Base-by-base conservation (phyloP, 2,797 vertebrate genomes). In the Limnodromus scolopaceus region DNA sequence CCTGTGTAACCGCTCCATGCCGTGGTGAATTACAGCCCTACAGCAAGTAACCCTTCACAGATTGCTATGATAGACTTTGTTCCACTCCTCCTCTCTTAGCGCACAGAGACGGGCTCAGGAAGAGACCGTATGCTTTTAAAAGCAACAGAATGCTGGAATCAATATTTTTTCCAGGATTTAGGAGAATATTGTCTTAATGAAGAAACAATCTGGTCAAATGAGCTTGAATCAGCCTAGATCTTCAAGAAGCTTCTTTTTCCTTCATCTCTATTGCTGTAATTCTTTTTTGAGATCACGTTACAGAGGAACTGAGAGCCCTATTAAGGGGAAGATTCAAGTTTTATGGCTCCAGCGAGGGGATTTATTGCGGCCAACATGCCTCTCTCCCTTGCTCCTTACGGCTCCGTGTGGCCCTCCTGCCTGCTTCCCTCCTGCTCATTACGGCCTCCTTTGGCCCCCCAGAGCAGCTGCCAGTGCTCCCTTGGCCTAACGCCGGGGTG, bases 391-490 rank as follows among this genome's bases (percentile, higher is more conserved):
- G 69, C 58, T 87, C 53, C 93, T 93, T 93, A 95, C 84, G 76
- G 93, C 93, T 96, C 93, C 93, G 65, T 9, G 75, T 61, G 89
- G 89, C 60, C 82, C 75, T 63, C 70, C 87, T 91, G 93, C 84
- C 87, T 82, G 92, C 92, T 87, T 95, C 84, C 91, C 91, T 94
- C 88, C 93, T 89, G 78, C 64, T 96, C 87, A 94, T 97, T 96
- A 96, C 53, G 11, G 84, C n/a, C 92, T 93, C 91, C 91, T 94
- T 87, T 77, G 91, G 91, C 95, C 96, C 91, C 68, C 2, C 19
- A 84, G 84, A 95, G 95, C 94, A 96, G 94, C 96, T 94, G 94
- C 87, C 95, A 95, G 92, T 72, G 91, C 89, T 96, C 92, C 96
- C 96, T n/a, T 80, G 95, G 96, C 93, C 92, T 77, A 25, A n/a